These are phyloP conservation scores for Micronisus gabar DNA, from an alignment of 2,113 vertebrate species.

Conservation along the genomic window DNA sequence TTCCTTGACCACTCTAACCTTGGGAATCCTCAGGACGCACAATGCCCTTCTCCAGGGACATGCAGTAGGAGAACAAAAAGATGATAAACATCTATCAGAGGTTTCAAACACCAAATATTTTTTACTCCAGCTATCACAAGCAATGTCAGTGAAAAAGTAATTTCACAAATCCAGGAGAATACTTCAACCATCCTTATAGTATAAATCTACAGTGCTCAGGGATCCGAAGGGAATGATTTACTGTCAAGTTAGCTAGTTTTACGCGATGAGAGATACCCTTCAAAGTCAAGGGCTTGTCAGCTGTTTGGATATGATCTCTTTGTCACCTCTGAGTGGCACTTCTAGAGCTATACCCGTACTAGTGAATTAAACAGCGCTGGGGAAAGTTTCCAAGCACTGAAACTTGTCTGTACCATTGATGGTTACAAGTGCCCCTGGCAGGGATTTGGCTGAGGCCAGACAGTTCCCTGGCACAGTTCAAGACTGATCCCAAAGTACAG, in stretches of 20 bases:
- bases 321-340: background rate
- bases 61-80: background rate
- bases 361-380: background rate
- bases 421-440: background rate
- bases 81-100: background rate
- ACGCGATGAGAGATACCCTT: background rate
- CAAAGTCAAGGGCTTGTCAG: background rate
- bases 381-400: background rate
- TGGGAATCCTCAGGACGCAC: background rate
- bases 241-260: background rate
- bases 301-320: background rate
- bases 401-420: background rate
- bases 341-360: background rate
- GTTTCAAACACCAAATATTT: background rate
- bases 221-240: background rate
- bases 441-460: background rate
- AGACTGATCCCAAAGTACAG: background rate
- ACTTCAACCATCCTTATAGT: background rate
- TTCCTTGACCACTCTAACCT: background rate
- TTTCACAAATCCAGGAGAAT: background rate
- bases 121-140: background rate
- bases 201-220: background rate
- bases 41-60: background rate
- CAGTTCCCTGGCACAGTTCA: background rate
- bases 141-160: background rate